These are phyloP conservation scores for Macrophya alboannulata DNA, from an alignment of 2,888 invertebrate species.

Conservation along the genomic window DNA sequence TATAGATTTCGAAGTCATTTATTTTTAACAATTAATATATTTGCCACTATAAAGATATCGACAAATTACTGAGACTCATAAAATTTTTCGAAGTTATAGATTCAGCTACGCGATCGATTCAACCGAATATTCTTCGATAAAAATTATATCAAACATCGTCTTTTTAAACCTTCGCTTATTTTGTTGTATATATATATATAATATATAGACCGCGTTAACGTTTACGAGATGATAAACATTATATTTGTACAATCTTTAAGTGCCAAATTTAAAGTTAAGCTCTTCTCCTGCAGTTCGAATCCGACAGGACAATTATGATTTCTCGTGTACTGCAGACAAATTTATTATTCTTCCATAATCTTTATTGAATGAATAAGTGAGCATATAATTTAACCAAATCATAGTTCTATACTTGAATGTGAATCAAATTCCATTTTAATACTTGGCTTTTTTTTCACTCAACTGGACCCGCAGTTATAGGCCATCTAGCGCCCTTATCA, in stretches of 20 bases:
- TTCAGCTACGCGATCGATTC: background rate
- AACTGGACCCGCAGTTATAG: background rate
- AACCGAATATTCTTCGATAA: background rate
- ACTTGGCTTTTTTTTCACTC: background rate
- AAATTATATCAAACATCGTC: background rate
- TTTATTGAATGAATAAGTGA: background rate
- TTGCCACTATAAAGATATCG: background rate
- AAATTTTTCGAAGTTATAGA: background rate
- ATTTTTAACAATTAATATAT: constrained; percentile 16
- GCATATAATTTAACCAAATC: background rate
- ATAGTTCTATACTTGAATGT: background rate
- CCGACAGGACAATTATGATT: constrained; percentile 32
- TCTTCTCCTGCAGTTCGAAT: background rate
- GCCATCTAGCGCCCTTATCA: background rate
- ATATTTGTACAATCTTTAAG: constrained; percentile 45
- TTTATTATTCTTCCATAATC: background rate
- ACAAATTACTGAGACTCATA: background rate
- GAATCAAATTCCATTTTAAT: background rate
- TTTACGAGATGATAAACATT: constrained; percentile 2
- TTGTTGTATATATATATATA: background rate
- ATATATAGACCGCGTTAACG: background rate
- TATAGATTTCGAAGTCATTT: background rate
- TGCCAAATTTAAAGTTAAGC: constrained; percentile 50
- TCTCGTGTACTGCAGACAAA: background rate
- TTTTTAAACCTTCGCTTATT: background rate